A percentile compares a stretch with the other conserved stretches of the same genome.
Conservation (phyloP, 2,888 invertebrate species). For the Loripinus fragilis region DNA sequence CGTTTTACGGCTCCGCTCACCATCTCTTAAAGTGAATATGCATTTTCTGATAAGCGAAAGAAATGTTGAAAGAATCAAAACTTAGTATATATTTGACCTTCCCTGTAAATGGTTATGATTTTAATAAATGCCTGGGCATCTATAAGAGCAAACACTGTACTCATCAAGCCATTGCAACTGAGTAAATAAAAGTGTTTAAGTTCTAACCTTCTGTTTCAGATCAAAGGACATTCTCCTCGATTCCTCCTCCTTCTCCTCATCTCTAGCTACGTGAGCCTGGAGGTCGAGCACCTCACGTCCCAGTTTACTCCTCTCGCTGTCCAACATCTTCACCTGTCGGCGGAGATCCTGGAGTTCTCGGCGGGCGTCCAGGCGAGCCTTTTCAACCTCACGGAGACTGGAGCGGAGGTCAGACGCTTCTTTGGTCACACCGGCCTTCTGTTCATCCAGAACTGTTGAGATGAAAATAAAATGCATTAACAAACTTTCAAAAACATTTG, state of each 20-base stretch:
- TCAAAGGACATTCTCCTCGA: slow-evolving; percentile 81
- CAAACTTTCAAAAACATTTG: no score
- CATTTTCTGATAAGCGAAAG: no score
- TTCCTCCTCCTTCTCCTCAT: slow-evolving; percentile 84
- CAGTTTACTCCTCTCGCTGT: slow-evolving; percentile 82
- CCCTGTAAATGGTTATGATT: no score
- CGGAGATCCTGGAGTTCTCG: slow-evolving; percentile 87
- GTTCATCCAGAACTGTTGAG: slow-evolving; percentile 91
- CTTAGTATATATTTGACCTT: no score
- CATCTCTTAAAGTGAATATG: no score
- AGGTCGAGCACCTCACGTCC: slow-evolving; percentile 83
- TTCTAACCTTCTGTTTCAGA: slow-evolving; percentile 83
- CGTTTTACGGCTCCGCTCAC: no score
- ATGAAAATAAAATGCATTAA: no score
- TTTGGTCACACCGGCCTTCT: slow-evolving; percentile 89
- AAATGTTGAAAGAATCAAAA: no score
- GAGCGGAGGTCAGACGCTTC: slow-evolving; percentile 90
- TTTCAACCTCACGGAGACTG: slow-evolving; percentile 89
- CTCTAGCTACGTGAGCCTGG: slow-evolving; percentile 80
- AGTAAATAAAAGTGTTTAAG: no score
- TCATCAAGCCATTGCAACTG: no score
- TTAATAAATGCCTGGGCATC: no score
- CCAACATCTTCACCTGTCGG: slow-evolving; percentile 82
- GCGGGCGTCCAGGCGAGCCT: slow-evolving; percentile 88
- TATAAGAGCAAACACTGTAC: no score